Evolutionary conservation across 2,797 vertebrate species (phyloP), one percentile per base, ranked within the genome.

Genomic region (Euphonia xanthogaster): DNA sequence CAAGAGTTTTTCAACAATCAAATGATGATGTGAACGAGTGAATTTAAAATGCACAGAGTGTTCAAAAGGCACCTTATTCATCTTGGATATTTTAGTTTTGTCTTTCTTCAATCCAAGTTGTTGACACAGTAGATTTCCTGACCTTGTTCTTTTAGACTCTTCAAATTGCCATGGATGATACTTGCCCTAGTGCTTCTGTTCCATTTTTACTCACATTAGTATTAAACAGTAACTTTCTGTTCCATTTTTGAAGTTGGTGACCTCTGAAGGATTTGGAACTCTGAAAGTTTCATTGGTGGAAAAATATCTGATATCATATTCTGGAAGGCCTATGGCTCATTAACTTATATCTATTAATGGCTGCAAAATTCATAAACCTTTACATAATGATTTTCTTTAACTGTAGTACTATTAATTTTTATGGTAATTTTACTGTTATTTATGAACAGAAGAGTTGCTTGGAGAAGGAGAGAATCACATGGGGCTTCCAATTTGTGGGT

Each of bases 301-400:
- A 94, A 96, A 95, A 88, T 94, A 94, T n/a, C 94, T 93, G 83
- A 80, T 95, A 91, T 75, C 73, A 70, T 95, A 91, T 97, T 95
- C 94, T 92, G 76, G 61, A 93, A 90, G 68, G 74, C 74, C 92
- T 93, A 86, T 95, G 93, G 92, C 80, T 96, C 94, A 58, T 97
- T 96, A 96, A 94, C 90, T 97, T 95, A 68, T 21, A 55, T 82
- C 94, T 96, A 95, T 97, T 96, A 88, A 94, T 85, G 86, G 79
- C 90, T 94, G 90, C 95, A 95, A 93, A 97, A 97, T 97, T 96
- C 96, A 95, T 97, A 97, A 95, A 97, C 96, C 93, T 96, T 97
- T 97, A 96, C 94, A 80, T 96, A 97, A 97, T 95, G 95, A 96
- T 96, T 96, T 97, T 96, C 90, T 95, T 96, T 93, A 96, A 97